Percentiles rank a stretch among this genome's conserved stretches.
Conservation (phyloP, 2,113 vertebrate genomes). For the Glaucomys volans region DNA sequence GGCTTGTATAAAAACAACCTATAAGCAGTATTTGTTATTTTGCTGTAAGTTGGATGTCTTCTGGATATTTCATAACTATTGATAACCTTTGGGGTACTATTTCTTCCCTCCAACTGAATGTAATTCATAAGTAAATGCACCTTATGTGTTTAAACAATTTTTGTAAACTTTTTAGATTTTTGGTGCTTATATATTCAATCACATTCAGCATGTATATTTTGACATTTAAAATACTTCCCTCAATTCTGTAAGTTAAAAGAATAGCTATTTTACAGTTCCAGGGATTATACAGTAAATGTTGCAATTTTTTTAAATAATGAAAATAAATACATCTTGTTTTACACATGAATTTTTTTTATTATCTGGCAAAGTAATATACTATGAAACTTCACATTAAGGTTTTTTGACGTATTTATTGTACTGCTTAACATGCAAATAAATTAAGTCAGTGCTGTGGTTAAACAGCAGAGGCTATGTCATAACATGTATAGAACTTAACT, state of each 20-base stretch:
- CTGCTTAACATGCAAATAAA: constrained; percentile 36
- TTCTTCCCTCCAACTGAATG: constrained; percentile 71
- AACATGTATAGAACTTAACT: not conserved
- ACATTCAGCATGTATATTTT: constrained; percentile 67
- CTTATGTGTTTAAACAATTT: constrained; percentile 72
- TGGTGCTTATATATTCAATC: constrained; percentile 68
- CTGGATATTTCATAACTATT: constrained; percentile 76
- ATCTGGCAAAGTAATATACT: constrained; percentile 25
- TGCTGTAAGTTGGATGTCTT: constrained; percentile 72
- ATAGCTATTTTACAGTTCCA: constrained; percentile 64
- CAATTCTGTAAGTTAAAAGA: constrained; percentile 67
- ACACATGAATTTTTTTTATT: constrained; percentile 47
- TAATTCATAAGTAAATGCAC: constrained; percentile 80
- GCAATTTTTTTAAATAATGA: constrained; percentile 34
- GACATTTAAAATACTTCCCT: constrained; percentile 62
- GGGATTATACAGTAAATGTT: constrained; percentile 58
- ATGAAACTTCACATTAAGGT: not conserved
- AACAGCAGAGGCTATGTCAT: not conserved
- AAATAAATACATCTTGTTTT: constrained; percentile 67
- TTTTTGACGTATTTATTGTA: constrained; percentile 29
- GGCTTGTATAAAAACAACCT: constrained; percentile 74
- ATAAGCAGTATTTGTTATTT: constrained; percentile 82
- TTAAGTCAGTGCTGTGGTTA: constrained; percentile 34
- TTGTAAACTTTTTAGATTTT: constrained; percentile 79
- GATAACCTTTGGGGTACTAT: constrained; percentile 68